Conservation (phyloP, 2,797 vertebrate species). For the Oreonectes daqikongensis region DNA sequence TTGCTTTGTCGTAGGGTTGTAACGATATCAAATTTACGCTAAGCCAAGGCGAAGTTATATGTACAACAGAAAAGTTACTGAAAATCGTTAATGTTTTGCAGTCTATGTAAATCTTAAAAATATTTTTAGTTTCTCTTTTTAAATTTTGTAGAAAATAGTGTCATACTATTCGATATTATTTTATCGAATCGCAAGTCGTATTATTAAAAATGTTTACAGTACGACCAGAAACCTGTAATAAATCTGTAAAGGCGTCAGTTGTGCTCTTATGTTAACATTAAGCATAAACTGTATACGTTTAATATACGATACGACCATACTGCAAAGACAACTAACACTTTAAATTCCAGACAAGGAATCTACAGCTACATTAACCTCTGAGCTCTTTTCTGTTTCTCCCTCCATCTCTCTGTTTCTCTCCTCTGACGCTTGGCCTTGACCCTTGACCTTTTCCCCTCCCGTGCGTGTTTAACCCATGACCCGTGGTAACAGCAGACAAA, state of each 20-base stretch:
- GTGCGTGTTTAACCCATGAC: constrained; percentile 68
- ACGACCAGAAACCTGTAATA: neutral
- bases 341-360: neutral
- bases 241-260: neutral
- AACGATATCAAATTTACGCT: too few relatives aligned
- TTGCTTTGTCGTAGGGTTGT: too few relatives aligned
- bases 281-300: neutral
- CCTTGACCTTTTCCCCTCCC: constrained; percentile 61
- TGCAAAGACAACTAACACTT: neutral
- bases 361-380: constrained; percentile 32
- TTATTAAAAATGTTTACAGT: too few relatives aligned
- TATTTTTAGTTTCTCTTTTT: too few relatives aligned
- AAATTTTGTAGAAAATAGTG: too few relatives aligned
- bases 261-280: neutral
- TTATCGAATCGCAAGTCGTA: too few relatives aligned
- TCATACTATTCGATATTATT: too few relatives aligned
- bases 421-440: constrained; percentile 39
- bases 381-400: constrained; percentile 73
- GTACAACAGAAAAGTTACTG: too few relatives aligned
- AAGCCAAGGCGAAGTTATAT: too few relatives aligned
- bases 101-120: too few relatives aligned
- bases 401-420: constrained; percentile 33
- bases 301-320: neutral
- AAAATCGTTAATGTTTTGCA: too few relatives aligned
- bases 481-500: constrained; percentile 82